Evolutionary conservation across 2,113 vertebrate species (phyloP).

Genomic region (Baryphthengus martii): DNA sequence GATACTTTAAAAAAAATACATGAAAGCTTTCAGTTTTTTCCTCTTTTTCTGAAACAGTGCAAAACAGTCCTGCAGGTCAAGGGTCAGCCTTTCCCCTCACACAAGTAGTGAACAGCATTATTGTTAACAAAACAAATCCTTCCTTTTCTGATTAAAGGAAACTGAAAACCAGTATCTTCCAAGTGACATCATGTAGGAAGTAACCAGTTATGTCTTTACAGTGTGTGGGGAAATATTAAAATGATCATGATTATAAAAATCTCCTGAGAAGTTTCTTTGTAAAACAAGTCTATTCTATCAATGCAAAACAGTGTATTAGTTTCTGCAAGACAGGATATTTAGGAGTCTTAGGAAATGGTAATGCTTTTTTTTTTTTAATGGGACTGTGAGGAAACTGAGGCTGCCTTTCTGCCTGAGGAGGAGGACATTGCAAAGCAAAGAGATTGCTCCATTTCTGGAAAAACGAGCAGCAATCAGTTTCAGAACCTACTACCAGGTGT

Average conservation of each 20-base stretch:
- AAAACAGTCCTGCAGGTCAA: background rate
- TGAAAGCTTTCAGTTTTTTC: rapidly evolving
- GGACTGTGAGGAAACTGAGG: background rate
- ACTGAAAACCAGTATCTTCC: background rate
- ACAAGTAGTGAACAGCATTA: background rate
- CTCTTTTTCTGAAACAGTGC: background rate
- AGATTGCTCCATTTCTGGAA: background rate
- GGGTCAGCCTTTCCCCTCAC: background rate
- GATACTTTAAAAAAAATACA: background rate
- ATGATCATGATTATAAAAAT: background rate
- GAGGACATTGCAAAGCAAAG: background rate
- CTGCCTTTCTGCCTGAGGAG: background rate
- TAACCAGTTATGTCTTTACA: background rate
- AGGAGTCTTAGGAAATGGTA: background rate
- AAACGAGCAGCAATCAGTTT: background rate
- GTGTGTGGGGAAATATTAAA: background rate
- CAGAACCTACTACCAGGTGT: background rate
- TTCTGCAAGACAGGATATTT: background rate
- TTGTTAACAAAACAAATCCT: background rate
- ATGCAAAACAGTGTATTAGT: background rate
- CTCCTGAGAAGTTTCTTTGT: background rate
- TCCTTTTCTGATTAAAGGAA: background rate
- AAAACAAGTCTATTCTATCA: background rate
- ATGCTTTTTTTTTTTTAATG: background rate
- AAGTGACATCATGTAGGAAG: background rate